phyloP scores from a whole-genome alignment of 2,113 vertebrate genomes.

The Hoplias malabaricus region DNA sequence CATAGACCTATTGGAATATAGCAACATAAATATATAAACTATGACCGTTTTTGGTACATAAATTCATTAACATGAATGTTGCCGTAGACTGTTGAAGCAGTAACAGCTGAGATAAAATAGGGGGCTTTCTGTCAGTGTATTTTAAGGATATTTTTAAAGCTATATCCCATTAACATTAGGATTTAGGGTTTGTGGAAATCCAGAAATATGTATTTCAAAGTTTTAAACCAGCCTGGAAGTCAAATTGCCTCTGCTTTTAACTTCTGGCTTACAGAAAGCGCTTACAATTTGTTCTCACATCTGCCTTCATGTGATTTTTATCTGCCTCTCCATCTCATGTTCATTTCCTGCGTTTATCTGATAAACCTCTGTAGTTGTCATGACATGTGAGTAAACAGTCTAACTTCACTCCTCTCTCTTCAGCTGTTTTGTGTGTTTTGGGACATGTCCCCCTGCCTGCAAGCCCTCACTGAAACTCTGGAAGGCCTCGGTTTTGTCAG shows the following conservation, averaged over 20 bases:
- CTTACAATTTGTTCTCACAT: background rate
- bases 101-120: background rate
- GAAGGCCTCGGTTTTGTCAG: constrained; percentile 57
- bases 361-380: background rate
- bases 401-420: constrained; percentile 10
- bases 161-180: background rate
- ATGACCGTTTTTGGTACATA: too few species aligned
- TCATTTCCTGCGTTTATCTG: background rate
- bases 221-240: background rate
- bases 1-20: too few species aligned
- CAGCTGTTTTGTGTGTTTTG: constrained; percentile 74
- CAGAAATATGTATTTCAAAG: background rate
- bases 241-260: background rate
- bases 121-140: background rate
- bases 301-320: background rate
- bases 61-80: too few species aligned
- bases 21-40: too few species aligned
- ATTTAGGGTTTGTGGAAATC: background rate
- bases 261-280: background rate
- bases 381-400: background rate
- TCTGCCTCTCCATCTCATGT: background rate
- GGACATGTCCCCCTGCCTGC: constrained; percentile 70
- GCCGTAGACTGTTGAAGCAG: background rate
- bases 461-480: constrained; percentile 65
- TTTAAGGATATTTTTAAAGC: background rate